Evolutionary conservation across 1,140 invertebrate genomes (phyloP), one percentile per base, ranked within the genome.

Genomic region (Patella vulgata): DNA sequence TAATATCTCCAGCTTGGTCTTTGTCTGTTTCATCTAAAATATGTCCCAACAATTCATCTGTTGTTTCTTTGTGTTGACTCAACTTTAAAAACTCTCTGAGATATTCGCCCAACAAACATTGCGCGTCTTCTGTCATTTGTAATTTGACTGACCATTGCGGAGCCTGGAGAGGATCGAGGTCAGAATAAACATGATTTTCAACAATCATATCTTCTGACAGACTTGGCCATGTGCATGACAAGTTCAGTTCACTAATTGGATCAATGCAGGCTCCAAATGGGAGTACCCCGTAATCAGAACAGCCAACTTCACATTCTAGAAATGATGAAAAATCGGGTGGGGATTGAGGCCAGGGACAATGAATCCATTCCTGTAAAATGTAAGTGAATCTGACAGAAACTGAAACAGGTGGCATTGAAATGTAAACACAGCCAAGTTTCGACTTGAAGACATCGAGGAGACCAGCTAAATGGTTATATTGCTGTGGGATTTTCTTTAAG

Each of bases 151-250:
- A 81, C 87, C 95, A 97, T 63, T 90, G 87, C 0, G 92, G 91
- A 27, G 96, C 94, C 73, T 91, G 88, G 27, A 91, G 83, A 11
- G 95, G 93, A 77, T 95, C 90, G 71, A 98, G 90, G 85, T 97
- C 93, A 40, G 84, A 81, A 67, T 94, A 93, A 58, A 88, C 89
- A 77, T 93, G 90, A 68, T 90, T 93, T 77, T 98, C 96, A 1
- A 95, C 89, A 30, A 97, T 89, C 31, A 93, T 88, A 80, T 92
- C 91, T 79, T 97, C 95, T 3, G 90, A 89, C 48, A 97, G 85
- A 79, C 90, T 87, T 2, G 91, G 91, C 96, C 96, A 98, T 9
- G 91, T 92, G n/a, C 92, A 90, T 76, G 90, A 91, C 3, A 97
- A 82, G 63, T 91, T 86, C 28, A 96, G 85, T 82, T 91, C 89